A percentile compares a stretch with the other conserved stretches of the same genome.
phyloP scores from a whole-genome alignment of 2,888 invertebrate genomes.

The Acrobasis repandana region DNA sequence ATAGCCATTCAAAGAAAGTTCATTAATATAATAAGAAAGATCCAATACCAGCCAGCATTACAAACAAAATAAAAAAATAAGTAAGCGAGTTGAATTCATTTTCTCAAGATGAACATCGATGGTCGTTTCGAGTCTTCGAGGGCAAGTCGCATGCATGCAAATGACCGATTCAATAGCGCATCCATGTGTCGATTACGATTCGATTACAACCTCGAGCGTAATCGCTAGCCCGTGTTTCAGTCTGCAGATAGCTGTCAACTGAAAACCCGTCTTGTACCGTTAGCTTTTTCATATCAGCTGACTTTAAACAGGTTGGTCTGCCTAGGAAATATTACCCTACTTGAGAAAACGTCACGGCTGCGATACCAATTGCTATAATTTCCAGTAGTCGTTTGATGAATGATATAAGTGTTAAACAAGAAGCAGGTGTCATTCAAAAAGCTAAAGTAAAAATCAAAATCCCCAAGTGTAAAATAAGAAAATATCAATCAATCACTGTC shows the following conservation, averaged over 20 bases:
- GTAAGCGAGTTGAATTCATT: neutral
- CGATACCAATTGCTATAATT: too few relatives aligned
- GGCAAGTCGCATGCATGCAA: constrained; percentile 16
- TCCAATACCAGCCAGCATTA: too few relatives aligned
- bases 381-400: too few relatives aligned
- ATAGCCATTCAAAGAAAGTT: too few relatives aligned
- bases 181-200: constrained; percentile 19
- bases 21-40: too few relatives aligned
- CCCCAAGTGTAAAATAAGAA: neutral
- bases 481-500: neutral
- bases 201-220: constrained; percentile 14
- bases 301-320: neutral
- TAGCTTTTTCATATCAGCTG: constrained; percentile 1
- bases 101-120: neutral
- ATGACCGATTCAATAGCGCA: constrained; percentile 20
- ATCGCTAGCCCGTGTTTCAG: constrained; percentile 10
- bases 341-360: too few relatives aligned
- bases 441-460: neutral
- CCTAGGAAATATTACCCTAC: neutral
- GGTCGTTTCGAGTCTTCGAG: neutral
- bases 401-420: too few relatives aligned
- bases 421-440: too few relatives aligned
- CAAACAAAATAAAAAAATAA: neutral
- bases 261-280: constrained; percentile 12
- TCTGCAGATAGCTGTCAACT: constrained; percentile 10